Evolutionary conservation across 2,797 vertebrate genomes (phyloP).

Genomic region (Tympanoctomys barrerae): DNA sequence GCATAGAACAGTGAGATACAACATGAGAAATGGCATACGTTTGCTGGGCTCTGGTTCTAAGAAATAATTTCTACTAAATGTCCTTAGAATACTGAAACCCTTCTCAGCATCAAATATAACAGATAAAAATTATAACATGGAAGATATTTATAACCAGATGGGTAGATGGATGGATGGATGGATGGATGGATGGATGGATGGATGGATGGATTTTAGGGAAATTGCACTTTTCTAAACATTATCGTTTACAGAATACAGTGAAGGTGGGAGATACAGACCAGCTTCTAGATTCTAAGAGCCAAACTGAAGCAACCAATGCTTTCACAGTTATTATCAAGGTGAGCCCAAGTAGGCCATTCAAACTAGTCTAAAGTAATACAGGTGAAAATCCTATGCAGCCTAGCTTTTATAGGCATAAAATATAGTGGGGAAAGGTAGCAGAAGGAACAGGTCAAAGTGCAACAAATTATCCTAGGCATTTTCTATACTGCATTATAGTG

Average conservation of each 20-base stretch:
- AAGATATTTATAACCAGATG: slow-evolving; percentile 5
- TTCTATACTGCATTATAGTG: neutral
- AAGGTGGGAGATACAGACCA: neutral
- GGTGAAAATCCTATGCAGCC: slow-evolving; percentile 57
- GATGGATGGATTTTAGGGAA: slow-evolving; percentile 7
- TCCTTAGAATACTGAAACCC: slow-evolving; percentile 51
- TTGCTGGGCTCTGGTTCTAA: neutral
- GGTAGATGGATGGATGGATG: neutral
- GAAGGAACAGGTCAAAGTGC: neutral
- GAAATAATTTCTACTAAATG: slow-evolving; percentile 71
- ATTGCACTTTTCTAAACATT: slow-evolving; percentile 16
- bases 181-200: neutral
- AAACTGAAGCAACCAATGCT: neutral
- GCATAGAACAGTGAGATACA: slow-evolving; percentile 61
- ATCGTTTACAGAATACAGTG: neutral
- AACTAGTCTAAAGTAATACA: neutral
- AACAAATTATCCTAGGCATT: neutral
- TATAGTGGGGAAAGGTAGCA: neutral
- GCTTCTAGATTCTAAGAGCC: neutral
- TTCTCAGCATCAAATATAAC: slow-evolving; percentile 2
- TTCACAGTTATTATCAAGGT: neutral
- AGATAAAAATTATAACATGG: slow-evolving; percentile 43
- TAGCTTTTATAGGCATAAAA: slow-evolving; percentile 21
- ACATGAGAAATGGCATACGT: slow-evolving; percentile 61
- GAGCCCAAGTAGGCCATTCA: neutral